A percentile compares a stretch with the other conserved stretches of the same genome.
phyloP scores from a whole-genome alignment of 2,888 invertebrate species.

The Mythimna ferrago region DNA sequence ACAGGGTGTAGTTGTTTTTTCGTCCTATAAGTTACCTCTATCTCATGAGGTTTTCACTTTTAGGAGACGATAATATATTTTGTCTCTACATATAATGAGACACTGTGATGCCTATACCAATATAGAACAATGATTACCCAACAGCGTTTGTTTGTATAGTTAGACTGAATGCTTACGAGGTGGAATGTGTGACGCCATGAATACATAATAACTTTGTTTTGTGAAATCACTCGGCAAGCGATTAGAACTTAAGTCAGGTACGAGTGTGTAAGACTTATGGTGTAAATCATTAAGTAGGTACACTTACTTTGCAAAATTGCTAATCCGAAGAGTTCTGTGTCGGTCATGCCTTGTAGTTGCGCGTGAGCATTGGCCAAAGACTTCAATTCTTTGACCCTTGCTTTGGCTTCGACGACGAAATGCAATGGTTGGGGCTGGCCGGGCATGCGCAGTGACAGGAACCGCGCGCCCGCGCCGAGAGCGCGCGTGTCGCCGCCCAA shows the following conservation, averaged over 20 bases:
- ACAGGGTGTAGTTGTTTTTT: too few species aligned
- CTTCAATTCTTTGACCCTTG: constrained; percentile 95
- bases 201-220: constrained; percentile 73
- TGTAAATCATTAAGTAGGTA: constrained; percentile 26
- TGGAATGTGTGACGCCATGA: constrained; percentile 74
- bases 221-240: constrained; percentile 70
- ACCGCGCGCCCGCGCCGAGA: constrained; percentile 92
- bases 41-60: too few species aligned
- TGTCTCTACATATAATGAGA: constrained; percentile 43
- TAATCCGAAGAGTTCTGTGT: constrained; percentile 96
- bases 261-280: constrained; percentile 34
- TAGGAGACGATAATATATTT: too few species aligned
- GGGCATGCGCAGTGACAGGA: constrained; percentile 92
- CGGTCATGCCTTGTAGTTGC: constrained; percentile 95
- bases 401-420: constrained; percentile 94
- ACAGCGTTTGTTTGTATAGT: constrained; percentile 74
- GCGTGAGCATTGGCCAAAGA: constrained; percentile 95
- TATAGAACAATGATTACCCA: constrained; percentile 76
- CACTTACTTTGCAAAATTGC: constrained; percentile 95
- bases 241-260: constrained; percentile 64
- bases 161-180: constrained; percentile 70
- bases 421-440: constrained; percentile 87
- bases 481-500: constrained; percentile 94
- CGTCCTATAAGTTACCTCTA: too few species aligned
- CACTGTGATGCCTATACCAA: constrained; percentile 71